Evolutionary conservation across 2,113 vertebrate genomes (phyloP), one percentile per base, ranked within the genome.

Genomic region (Psilopogon haemacephalus): DNA sequence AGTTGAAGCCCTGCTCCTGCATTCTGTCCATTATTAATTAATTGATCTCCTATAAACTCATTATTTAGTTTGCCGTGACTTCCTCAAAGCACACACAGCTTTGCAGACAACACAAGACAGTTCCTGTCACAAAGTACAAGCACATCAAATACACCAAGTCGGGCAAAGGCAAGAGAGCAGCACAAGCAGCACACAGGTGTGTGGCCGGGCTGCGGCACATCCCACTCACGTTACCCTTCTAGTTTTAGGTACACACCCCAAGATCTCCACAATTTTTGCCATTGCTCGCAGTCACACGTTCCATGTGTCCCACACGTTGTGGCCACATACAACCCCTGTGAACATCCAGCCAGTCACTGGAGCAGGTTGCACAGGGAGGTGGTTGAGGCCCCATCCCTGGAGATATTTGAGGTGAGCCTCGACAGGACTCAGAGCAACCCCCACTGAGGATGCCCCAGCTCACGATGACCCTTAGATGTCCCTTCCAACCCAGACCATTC

Each of bases 291-390:
- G 50, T 8, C 37, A 3, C 52, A 40, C 3, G 0, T 56, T 46
- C 32, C 1, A 1, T 32, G 48, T 1, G 0, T 27, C 46, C 38
- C 33, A 20, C 7, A 1, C 0, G 0, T 8, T 1, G 7, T 9
- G 24, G 38, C 69, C 26, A 4, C 8, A 0, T 26, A 40, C 40
- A 14, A 28, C 59, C 40, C 52, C 50, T 15, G 1, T 4, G 40
- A 37, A n/a, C 37, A 20, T 48, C 18, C 23, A 0, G 21, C 21
- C 46, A 26, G 23, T 50, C 48, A 50, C 23, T 50, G 48, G 48
- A 50, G 26, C 48, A 50, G 48, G 21, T 24, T 50, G 48, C 23
- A 12, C 48, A 50, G 23, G 21, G 48, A 50, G 48, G 48, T 26
- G 48, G 48, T 26, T 50, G 23, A 26, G 48, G 48, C 48, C 48